Conservation (phyloP, 2,797 vertebrate genomes). For the Mormyrus proboscirostris region DNA sequence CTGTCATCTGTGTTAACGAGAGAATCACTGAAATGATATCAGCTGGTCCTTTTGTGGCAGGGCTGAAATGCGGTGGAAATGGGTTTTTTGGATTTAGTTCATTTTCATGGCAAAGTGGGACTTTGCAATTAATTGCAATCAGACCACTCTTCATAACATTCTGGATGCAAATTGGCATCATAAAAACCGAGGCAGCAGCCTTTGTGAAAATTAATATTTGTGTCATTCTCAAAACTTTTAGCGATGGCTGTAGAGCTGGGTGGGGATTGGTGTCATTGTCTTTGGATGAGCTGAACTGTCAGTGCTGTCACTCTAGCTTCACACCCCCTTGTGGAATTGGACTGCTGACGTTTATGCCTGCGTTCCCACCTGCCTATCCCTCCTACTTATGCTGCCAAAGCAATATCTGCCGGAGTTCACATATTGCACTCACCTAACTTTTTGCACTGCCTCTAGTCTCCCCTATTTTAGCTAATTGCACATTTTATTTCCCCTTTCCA, state of each 20-base stretch:
- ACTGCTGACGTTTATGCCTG: neutral
- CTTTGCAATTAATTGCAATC: neutral
- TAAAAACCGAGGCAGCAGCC: neutral
- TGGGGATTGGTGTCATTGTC: neutral
- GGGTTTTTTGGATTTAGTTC: neutral
- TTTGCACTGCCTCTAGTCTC: neutral
- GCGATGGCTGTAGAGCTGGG: neutral
- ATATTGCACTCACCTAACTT: neutral
- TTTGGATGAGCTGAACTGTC: neutral
- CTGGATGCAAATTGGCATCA: neutral
- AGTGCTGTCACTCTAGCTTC: neutral
- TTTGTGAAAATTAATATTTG: neutral
- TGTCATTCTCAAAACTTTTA: neutral
- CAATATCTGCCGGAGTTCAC: neutral
- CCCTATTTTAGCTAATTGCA: neutral
- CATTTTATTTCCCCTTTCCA: neutral
- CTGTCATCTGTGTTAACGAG: neutral
- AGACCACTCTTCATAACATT: neutral
- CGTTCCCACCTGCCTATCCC: neutral
- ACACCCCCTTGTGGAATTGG: neutral
- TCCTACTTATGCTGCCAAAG: neutral
- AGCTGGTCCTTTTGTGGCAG: neutral
- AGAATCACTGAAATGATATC: neutral
- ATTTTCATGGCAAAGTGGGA: neutral
- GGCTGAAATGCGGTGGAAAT: neutral